Percentiles rank a stretch among this genome's conserved stretches.
Conservation (phyloP, 2,888 invertebrate species). For the Ecdyonurus torrentis region DNA sequence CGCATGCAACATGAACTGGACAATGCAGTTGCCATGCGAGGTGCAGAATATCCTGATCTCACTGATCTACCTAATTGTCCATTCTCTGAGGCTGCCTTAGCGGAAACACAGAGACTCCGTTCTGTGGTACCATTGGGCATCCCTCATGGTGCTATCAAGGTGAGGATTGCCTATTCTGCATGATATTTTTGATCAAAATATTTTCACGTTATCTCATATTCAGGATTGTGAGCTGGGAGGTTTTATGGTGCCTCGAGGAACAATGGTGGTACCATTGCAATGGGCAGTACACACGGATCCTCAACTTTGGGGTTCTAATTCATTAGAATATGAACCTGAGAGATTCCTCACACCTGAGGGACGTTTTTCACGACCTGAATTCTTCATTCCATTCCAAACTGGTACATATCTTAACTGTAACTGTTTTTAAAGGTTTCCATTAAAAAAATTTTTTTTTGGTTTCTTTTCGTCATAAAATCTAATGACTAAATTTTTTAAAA, state of each 20-base stretch:
- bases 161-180: slow-evolving; percentile 17
- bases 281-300: slow-evolving; percentile 68
- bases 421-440: no score
- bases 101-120: slow-evolving; percentile 61
- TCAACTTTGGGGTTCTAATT: slow-evolving; percentile 45
- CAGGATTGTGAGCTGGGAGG: slow-evolving; percentile 40
- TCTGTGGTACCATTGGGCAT: slow-evolving; percentile 70
- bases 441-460: no score
- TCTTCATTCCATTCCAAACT: slow-evolving; percentile 68
- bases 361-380: slow-evolving; percentile 40
- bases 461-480: no score
- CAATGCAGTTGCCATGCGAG: not conserved
- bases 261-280: slow-evolving; percentile 60
- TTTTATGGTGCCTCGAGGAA: slow-evolving; percentile 47
- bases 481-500: no score
- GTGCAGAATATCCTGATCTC: not conserved
- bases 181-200: no score
- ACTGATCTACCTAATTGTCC: slow-evolving; percentile 35
- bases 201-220: no score
- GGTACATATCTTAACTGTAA: no score
- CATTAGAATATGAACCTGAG: slow-evolving; percentile 41
- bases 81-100: slow-evolving; percentile 52
- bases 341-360: slow-evolving; percentile 51
- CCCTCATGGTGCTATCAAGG: slow-evolving; percentile 56
- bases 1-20: slow-evolving; percentile 2